Base-by-base conservation (phyloP, 2,113 vertebrate species). In the Rhinolophus sinicus region DNA sequence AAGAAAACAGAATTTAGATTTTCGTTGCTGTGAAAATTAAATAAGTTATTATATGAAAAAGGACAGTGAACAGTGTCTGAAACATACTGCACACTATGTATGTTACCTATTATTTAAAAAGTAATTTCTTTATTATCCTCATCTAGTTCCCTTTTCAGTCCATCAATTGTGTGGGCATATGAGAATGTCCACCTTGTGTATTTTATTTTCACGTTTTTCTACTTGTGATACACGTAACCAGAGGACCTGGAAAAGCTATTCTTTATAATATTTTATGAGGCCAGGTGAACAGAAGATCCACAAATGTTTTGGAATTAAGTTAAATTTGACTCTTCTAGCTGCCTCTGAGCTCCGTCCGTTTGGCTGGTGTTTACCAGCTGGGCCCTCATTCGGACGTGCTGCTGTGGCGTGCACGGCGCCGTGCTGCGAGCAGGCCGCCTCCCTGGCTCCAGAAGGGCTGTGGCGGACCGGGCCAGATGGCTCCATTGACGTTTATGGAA, bases 311-410 rank as follows among this genome's bases (percentile, higher is more conserved):
- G 64, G 56, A 94, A 88, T 93, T 93, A 75, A 97, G 88, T 82
- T 92, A 95, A 95, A 94, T 97, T 96, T 85, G 94, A 97, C 91
- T 96, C 62, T 95, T 97, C 95, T 84, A 94, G 90, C 92, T 96
- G 95, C 87, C 21, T 95, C 52, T 65, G 96, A 90, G 92, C 50
- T 98, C 97, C 89, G 5, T 93, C 82, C 96, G 97, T 96, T 82
- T 97, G 91, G 40, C 96, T 97, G 9, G 6, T 69, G 67, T 97
- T 97, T 97, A 88, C 97, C 76, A 93, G 81, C 96, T 95, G 96
- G 97, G 92, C 44, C 95, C 90, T 93, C 88, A 97, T 97, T 98
- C 97, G 95, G 89, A 90, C 67, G 81, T 93, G 91, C 88, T 95
- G 75, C 97, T 98, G 88, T 67, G 92, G 97, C 78, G 88, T 96